phyloP scores from a whole-genome alignment of 2,113 vertebrate species.

The Hippocampus zosterae region DNA sequence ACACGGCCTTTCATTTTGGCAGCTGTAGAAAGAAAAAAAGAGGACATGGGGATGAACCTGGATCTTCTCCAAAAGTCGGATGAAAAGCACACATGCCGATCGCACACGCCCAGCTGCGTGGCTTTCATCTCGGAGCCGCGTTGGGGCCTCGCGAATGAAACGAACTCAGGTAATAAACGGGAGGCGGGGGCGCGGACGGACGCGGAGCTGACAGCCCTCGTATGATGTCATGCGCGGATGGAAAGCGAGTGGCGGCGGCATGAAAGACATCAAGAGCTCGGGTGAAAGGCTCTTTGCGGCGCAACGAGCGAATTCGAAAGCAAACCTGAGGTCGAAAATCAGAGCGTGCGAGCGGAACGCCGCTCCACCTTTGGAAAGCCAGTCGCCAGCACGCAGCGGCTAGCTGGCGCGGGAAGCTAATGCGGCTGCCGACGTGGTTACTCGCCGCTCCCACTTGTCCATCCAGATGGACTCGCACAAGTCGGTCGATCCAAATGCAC shows the following conservation, averaged over 20 bases:
- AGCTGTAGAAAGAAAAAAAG: conserved; percentile 1
- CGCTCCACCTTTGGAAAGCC: too few species aligned
- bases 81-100: conserved; percentile 37
- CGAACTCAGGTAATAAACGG: conserved; percentile 45
- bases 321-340: neutral
- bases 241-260: conserved; percentile 46
- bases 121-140: conserved; percentile 53
- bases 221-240: conserved; percentile 45
- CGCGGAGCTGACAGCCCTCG: conserved; percentile 20
- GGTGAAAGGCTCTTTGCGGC: neutral
- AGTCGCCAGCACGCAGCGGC: too few species aligned
- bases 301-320: neutral
- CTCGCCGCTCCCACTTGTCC: too few species aligned
- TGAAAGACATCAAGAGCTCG: conserved; percentile 9
- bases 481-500: neutral
- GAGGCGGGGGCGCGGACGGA: conserved; percentile 47
- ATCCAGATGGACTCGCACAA: too few species aligned
- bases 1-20: neutral
- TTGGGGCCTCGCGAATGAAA: conserved; percentile 34
- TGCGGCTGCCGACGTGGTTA: too few species aligned
- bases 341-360: neutral
- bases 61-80: conserved; percentile 43
- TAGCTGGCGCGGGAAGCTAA: too few species aligned
- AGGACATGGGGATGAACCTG: conserved; percentile 45
- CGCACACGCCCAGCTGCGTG: conserved; percentile 36